Percentiles rank a stretch among this genome's conserved stretches.
phyloP scores from a whole-genome alignment of 2,113 vertebrate genomes.

The Microtus pennsylvanicus region DNA sequence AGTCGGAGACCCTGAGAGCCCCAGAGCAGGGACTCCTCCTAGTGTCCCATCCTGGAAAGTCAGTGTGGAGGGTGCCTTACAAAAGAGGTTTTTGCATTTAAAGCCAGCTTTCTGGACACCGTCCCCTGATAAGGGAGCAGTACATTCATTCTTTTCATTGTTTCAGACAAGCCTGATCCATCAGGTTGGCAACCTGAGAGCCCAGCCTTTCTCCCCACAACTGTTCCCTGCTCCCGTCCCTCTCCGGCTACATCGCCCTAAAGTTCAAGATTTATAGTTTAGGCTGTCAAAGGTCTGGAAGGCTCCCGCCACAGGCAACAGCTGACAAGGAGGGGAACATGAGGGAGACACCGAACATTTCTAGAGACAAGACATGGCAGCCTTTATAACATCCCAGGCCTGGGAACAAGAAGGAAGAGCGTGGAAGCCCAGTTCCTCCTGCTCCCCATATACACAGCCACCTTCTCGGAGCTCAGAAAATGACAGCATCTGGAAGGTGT shows the following conservation, averaged over 20 bases:
- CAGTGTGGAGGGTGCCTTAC: not conserved
- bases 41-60: not conserved
- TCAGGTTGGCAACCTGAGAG: not conserved
- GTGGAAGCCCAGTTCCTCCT: too few species aligned
- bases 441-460: not conserved
- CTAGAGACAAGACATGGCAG: not conserved
- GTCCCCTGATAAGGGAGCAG: not conserved
- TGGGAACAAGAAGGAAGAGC: not conserved
- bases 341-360: not conserved
- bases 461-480: constrained; percentile 26
- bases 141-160: not conserved
- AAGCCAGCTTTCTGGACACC: constrained; percentile 22
- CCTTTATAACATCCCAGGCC: not conserved
- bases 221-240: not conserved
- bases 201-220: not conserved
- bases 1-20: not conserved
- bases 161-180: not conserved
- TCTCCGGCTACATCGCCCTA: not conserved
- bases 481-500: not conserved
- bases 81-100: constrained; percentile 46
- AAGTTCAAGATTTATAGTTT: constrained; percentile 1
- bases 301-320: not conserved
- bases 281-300: constrained; percentile 11
- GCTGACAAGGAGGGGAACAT: not conserved
- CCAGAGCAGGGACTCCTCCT: not conserved